phyloP scores from a whole-genome alignment of 1,140 invertebrate species.

The Drosophila punjabiensis region DNA sequence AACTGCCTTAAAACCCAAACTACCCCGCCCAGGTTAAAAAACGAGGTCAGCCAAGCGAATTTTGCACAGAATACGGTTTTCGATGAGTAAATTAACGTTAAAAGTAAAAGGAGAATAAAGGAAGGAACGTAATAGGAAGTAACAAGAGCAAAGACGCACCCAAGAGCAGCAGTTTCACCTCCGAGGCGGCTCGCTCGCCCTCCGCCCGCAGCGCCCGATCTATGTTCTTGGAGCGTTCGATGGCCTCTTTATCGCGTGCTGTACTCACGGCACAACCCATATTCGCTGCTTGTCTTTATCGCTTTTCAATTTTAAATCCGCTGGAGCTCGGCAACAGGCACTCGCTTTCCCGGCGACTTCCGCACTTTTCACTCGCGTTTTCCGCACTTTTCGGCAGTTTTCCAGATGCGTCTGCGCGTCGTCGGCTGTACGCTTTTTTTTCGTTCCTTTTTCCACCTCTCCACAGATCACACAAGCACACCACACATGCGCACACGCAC shows the following conservation, averaged over 20 bases:
- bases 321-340: constrained; percentile 29
- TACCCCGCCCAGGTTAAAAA: constrained; percentile 45
- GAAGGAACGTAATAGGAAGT: neutral
- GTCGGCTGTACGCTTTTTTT: constrained; percentile 76
- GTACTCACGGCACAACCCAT: constrained; percentile 94
- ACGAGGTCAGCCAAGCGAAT: constrained; percentile 35
- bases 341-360: constrained; percentile 38
- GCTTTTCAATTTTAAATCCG: constrained; percentile 22
- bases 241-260: constrained; percentile 92
- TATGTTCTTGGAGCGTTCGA: constrained; percentile 94
- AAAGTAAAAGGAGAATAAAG: constrained; percentile 14
- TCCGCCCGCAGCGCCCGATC: constrained; percentile 93
- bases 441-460: constrained; percentile 36
- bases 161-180: constrained; percentile 95
- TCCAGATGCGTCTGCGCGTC: constrained; percentile 79
- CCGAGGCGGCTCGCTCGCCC: constrained; percentile 93
- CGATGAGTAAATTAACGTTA: neutral
- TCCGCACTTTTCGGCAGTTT: constrained; percentile 58
- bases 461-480: constrained; percentile 60
- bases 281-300: constrained; percentile 84
- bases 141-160: constrained; percentile 87
- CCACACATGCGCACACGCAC: constrained; percentile 41
- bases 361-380: constrained; percentile 66
- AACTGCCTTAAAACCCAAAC: constrained; percentile 10
- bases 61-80: constrained; percentile 5